Base-by-base conservation (phyloP, 2,888 invertebrate genomes). In the Agrenia bidenticulata region DNA sequence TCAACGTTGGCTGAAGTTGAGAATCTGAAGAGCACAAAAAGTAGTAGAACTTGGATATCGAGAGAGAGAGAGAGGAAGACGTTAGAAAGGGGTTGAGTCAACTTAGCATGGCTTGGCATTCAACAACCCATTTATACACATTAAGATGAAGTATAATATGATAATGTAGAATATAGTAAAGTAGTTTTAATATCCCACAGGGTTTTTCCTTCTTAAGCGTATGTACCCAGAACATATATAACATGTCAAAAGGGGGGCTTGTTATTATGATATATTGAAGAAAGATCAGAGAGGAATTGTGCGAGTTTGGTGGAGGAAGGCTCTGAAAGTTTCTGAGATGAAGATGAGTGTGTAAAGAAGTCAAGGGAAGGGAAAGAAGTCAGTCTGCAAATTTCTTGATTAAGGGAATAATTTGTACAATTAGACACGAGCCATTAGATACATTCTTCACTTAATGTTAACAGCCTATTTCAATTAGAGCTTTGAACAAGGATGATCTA, bases 341-440 rank as follows among this genome's bases (percentile, higher is more conserved):
- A 59, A 24, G 37, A 51, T 42, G 59, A 58, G 41, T 45, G 26
- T 26, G 63, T 13, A 32, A 27, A 17, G 32, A 17, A 42, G 9
- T 23, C 45, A 55, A 42, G 45, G 23, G 21, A 21, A 39, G 54
- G 41, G 15, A 64, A 51, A 42, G 60, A 45, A 45, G 45, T 45
- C 45, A 45, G 45, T 45, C 17, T 45, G 5, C 32, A 45, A 5
- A 66, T 63, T 69, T 65, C 66, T 69, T 72, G 72, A 72, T 72
- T 69, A 69, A 64, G 66, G 66, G 69, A 72, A 69, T 69, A 69
- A 72, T 72, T 69, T 72, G 69, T 72, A 67, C 60, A 72, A 69
- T 69, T 69, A 69, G 64, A 62, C 64, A 66, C 69, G 72, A 72
- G 59, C 67, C 73, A 73, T 70, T 73, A 69, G 69, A 45, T 19